Evolutionary conservation across 1,140 invertebrate genomes (phyloP), one percentile per base, ranked within the genome.

Genomic region (Ditylenchus dipsaci): DNA sequence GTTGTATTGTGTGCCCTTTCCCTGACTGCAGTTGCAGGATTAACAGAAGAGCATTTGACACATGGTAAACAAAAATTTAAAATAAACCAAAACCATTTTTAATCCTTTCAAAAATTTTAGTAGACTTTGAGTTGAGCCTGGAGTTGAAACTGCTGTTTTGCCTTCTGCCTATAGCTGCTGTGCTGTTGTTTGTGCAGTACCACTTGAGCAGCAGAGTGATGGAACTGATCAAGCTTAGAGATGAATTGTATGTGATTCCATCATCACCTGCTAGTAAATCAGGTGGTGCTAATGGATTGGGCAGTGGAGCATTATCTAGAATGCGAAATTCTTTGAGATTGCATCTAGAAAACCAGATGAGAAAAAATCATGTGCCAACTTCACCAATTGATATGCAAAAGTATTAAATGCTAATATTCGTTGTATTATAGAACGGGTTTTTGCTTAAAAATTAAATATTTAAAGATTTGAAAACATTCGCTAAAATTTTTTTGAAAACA

Each of bases 201-300:
- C 59, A 29, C 8, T 33, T 61, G 29, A 43, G 59, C 59, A 43
- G 29, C 13, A 19, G 59, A 19, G 59, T 61, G 29, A 33, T 33
- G n/a, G 59, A 61, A n/a, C 3, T 61, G 19, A 61, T 61, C 59
- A 61, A 21, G 8, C 19, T 26, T 8, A 61, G 59, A 43, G 59
- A 61, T 21, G 29, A 61, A 1, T 29, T 61, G n/a, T 61, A 61
- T 61, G 29, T 61, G 19, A 61, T 61, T 8, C 59, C 59, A 7
- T 26, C 17, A 21, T 3, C n/a, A 3, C 5, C n/a, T 21, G 29
- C n/a, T 8, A 30, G 3, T 21, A 61, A 30, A 21, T 11, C 11
- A 11, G 33, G 33, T n/a, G n/a, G n/a, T 38, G 33, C 33, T 11
- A 33, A 30, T 27, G 29, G 13, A 13, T 13, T 61, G 59, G 38